Evolutionary conservation across 2,888 invertebrate species (phyloP).

Genomic region (Eudemis profundana): DNA sequence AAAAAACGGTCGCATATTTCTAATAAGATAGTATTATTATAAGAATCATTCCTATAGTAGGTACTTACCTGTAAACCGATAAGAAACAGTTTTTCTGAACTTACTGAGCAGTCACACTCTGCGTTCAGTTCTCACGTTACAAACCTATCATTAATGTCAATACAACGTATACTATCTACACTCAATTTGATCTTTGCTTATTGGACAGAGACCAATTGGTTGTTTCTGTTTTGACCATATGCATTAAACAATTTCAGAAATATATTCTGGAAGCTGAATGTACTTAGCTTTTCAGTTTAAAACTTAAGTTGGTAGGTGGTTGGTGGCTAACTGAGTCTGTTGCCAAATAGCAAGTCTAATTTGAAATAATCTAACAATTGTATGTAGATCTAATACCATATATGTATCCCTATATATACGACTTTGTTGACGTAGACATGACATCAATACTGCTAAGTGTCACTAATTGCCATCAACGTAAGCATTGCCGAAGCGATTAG

Average conservation of each 20-base stretch:
- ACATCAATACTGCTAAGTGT: slow-evolving; percentile 16
- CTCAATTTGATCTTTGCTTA: not conserved
- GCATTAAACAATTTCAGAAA: too few relatives aligned
- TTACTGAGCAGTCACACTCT: not conserved
- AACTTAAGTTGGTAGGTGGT: too few relatives aligned
- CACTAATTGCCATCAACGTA: slow-evolving; percentile 35
- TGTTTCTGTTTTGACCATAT: not conserved
- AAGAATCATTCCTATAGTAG: too few relatives aligned
- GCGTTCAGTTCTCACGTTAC: not conserved
- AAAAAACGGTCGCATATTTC: too few relatives aligned
- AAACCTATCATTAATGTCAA: not conserved
- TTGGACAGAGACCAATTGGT: not conserved
- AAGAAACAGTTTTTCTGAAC: too few relatives aligned
- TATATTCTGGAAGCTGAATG: too few relatives aligned
- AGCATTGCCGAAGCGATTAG: slow-evolving; percentile 39
- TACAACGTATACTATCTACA: not conserved
- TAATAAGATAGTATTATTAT: too few relatives aligned
- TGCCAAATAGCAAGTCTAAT: not conserved
- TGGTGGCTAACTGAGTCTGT: not conserved
- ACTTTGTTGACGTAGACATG: slow-evolving; percentile 9
- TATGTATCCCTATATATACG: not conserved
- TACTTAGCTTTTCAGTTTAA: too few relatives aligned
- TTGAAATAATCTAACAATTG: not conserved
- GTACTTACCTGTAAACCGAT: too few relatives aligned
- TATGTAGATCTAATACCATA: not conserved